A percentile compares a stretch with the other conserved stretches of the same genome.
phyloP scores from a whole-genome alignment of 2,113 vertebrate species.

The Gopherus flavomarginatus region DNA sequence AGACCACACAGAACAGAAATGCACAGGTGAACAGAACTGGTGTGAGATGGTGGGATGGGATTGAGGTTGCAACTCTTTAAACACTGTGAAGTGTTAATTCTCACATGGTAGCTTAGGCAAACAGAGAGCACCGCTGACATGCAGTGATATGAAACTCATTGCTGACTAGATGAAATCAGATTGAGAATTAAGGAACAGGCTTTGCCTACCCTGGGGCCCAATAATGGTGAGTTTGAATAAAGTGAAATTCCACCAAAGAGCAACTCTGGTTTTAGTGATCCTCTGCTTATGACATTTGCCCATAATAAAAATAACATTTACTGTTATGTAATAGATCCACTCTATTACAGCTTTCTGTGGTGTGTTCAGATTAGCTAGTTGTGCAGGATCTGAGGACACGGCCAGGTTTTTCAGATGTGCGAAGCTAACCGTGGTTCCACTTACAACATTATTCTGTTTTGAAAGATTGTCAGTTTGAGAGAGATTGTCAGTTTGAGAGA shows the following conservation, averaged over 20 bases:
- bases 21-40: slow-evolving; percentile 78
- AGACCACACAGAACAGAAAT: slow-evolving; percentile 71
- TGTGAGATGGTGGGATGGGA: fast-evolving
- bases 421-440: background rate
- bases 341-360: background rate
- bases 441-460: background rate
- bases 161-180: background rate
- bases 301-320: background rate
- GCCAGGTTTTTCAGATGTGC: background rate
- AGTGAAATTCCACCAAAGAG: background rate
- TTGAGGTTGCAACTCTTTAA: background rate
- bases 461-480: background rate
- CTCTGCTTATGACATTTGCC: background rate
- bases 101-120: background rate
- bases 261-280: background rate
- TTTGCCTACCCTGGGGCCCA: fast-evolving
- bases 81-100: background rate
- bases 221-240: background rate
- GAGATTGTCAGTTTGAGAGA: background rate
- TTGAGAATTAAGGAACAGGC: background rate
- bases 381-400: background rate
- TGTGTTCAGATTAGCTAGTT: background rate
- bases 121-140: fast-evolving
- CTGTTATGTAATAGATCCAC: background rate
- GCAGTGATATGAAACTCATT: background rate